Percentiles rank a stretch among this genome's conserved stretches.
These are phyloP conservation scores for Eubasilissa splendida DNA, from an alignment of 2,888 invertebrate genomes.

Conservation along the genomic window DNA sequence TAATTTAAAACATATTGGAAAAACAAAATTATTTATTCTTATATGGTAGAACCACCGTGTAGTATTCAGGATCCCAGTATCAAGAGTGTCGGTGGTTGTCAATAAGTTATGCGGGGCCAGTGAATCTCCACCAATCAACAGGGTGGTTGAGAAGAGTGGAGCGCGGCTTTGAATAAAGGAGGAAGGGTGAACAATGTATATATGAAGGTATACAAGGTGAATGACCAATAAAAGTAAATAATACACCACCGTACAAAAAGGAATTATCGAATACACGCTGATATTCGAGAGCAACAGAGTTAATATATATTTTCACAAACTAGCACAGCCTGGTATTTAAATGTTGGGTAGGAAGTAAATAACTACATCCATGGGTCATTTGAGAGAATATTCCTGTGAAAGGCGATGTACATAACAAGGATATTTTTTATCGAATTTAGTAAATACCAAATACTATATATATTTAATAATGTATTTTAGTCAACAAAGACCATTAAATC, in stretches of 20 bases:
- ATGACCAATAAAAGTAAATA: neutral
- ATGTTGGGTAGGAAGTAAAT: too few relatives aligned
- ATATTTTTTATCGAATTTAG: too few relatives aligned
- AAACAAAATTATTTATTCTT: too few relatives aligned
- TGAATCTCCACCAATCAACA: constrained; percentile 43
- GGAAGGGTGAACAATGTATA: constrained; percentile 8
- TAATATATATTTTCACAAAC: too few relatives aligned
- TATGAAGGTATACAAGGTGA: neutral
- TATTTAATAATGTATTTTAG: too few relatives aligned
- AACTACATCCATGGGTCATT: too few relatives aligned
- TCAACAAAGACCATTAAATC: too few relatives aligned
- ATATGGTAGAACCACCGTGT: neutral
- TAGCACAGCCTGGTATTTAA: too few relatives aligned
- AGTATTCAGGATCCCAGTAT: constrained; percentile 9
- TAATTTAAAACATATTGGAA: too few relatives aligned
- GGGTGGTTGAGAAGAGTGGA: constrained; percentile 11
- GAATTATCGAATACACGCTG: neutral
- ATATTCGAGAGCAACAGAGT: neutral
- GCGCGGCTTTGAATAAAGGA: neutral
- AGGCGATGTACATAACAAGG: too few relatives aligned
- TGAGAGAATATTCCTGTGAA: too few relatives aligned
- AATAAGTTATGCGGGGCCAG: constrained; percentile 55
- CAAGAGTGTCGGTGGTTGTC: constrained; percentile 46
- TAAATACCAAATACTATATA: too few relatives aligned
- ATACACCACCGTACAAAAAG: neutral